Evolutionary conservation across 2,113 vertebrate species (phyloP), one percentile per base, ranked within the genome.

Genomic region (Muscicapa adusta): DNA sequence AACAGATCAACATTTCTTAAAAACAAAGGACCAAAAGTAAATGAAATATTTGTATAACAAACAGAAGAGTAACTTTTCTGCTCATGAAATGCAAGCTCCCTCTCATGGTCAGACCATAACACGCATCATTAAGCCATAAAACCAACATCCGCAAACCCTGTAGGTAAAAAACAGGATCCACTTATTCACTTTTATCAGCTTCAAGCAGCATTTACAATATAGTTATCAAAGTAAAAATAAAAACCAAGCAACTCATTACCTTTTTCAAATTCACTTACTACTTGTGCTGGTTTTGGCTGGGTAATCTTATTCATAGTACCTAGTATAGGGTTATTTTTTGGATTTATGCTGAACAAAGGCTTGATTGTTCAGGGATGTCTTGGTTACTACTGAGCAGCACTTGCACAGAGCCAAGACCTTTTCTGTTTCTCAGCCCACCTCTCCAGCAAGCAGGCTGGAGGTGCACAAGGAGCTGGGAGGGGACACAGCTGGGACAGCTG

Each of bases 11-110:
- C n/a, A 29, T 58, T 85, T 80, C 61, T 57, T 72, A 71, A 81
- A 83, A 73, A 53, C 22, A 78, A 77, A 72, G 28, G 33, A 73
- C 23, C 18, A 75, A 76, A 85, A 61, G 45, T 8, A 85, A 51
- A 70, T 42, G 1, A 76, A 94, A 66, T 29, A 56, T 42, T 33
- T 54, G 26, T 54, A 43, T 68, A 15, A 14, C 26, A 38, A 89
- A 78, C 36, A 58, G 29, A 51, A 80, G 9, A 73, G 14, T 36
- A 76, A 75, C 23, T 53, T 60, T 76, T 81, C 53, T 47, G 14
- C 82, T 89, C 43, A 26, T 71, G 72, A 91, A 88, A 72, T 75
- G 67, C 26, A 89, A 63, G 92, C 88, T 94, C 95, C 93, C 86
- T 58, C 92, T 63, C 26, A 43, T 82, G 95, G 89, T 43, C 70